Evolutionary conservation across 2,888 invertebrate genomes (phyloP).

Genomic region (Agrilus mali): DNA sequence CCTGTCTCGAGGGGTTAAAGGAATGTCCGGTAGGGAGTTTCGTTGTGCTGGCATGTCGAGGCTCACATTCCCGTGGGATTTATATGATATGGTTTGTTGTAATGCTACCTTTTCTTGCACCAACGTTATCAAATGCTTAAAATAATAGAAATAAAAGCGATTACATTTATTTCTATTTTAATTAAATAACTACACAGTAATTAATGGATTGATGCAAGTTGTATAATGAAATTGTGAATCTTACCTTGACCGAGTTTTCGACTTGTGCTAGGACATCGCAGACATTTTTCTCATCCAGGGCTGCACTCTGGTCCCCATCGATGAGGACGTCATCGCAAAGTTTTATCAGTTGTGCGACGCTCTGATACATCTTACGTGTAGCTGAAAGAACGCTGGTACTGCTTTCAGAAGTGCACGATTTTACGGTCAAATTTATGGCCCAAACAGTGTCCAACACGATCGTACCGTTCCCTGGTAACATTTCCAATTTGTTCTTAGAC

Average conservation of each 20-base stretch:
- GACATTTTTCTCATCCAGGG: slow-evolving; percentile 48
- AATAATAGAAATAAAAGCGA: slow-evolving; percentile 1
- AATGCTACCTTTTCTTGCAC: slow-evolving; percentile 70
- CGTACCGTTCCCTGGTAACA: slow-evolving; percentile 87
- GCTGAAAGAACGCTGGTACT: slow-evolving; percentile 65
- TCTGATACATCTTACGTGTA: slow-evolving; percentile 75
- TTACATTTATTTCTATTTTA: neutral
- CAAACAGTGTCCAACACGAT: slow-evolving; percentile 87
- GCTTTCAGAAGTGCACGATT: slow-evolving; percentile 27
- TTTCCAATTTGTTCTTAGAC: slow-evolving; percentile 80
- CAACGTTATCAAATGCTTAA: slow-evolving; percentile 58
- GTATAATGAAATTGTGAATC: neutral
- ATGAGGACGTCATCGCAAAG: slow-evolving; percentile 81
- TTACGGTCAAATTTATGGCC: slow-evolving; percentile 55
- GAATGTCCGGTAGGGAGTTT: slow-evolving; percentile 67
- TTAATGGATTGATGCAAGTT: no score
- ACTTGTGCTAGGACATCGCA: slow-evolving; percentile 57
- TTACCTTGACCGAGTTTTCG: slow-evolving; percentile 58
- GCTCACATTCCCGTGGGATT: slow-evolving; percentile 26
- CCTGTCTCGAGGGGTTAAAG: slow-evolving; percentile 66
- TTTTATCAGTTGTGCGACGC: slow-evolving; percentile 74
- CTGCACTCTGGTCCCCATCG: slow-evolving; percentile 55
- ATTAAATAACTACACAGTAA: neutral
- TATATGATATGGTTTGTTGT: slow-evolving; percentile 24
- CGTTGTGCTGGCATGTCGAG: slow-evolving; percentile 43